Evolutionary conservation across 2,797 vertebrate genomes (phyloP).

Genomic region (Crocodylus rhombifer): DNA sequence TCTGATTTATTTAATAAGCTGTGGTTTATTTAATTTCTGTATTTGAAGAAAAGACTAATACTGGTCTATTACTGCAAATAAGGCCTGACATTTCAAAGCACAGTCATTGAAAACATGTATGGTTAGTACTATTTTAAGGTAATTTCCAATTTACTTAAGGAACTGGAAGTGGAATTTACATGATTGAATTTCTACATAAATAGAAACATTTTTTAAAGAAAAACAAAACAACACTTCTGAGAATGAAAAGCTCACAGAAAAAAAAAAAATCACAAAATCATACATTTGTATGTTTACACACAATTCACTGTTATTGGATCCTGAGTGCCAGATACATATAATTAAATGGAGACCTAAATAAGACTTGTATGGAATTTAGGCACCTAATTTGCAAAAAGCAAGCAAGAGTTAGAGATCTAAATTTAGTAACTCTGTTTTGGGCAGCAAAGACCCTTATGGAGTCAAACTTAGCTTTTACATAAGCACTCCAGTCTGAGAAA

Average conservation of each 20-base stretch:
- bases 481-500: no score
- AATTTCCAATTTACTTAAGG: not conserved
- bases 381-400: no score
- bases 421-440: no score
- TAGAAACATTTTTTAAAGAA: not conserved
- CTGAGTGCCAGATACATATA: not conserved
- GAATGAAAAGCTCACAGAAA: fast-evolving
- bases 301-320: not conserved
- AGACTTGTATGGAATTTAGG: no score
- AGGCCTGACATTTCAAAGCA: not conserved
- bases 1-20: not conserved
- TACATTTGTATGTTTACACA: not conserved
- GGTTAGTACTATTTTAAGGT: not conserved
- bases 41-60: not conserved
- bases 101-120: not conserved
- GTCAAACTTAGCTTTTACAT: no score
- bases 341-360: not conserved
- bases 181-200: not conserved
- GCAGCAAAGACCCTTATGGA: no score
- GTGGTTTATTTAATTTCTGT: not conserved
- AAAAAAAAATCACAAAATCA: not conserved
- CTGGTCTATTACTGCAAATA: not conserved
- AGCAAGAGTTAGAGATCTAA: no score
- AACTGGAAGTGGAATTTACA: not conserved
- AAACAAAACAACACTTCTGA: not conserved